Conservation (phyloP, 2,797 vertebrate genomes). For the Valencia hispanica region DNA sequence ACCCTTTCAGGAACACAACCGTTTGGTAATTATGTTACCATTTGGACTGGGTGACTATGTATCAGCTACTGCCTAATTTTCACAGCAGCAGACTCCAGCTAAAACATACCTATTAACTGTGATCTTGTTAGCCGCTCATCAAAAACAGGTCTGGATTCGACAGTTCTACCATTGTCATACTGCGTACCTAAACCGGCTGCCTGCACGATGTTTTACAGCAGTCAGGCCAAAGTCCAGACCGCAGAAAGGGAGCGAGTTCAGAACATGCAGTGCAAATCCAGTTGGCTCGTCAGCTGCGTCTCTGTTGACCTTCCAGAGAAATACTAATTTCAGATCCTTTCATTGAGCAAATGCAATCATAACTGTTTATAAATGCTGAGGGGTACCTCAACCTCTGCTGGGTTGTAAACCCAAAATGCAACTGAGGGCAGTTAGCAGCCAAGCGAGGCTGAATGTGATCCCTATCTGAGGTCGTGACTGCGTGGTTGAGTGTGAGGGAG, state of each 20-base stretch:
- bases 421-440: slow-evolving; percentile 71
- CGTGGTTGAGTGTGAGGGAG: slow-evolving; percentile 53
- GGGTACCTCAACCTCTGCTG: slow-evolving; percentile 58
- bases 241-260: slow-evolving; percentile 54
- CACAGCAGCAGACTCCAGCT: slow-evolving; percentile 19
- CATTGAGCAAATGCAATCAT: slow-evolving; percentile 74
- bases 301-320: slow-evolving; percentile 61
- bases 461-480: slow-evolving; percentile 69
- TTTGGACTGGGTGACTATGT: slow-evolving; percentile 4
- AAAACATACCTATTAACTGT: slow-evolving; percentile 16
- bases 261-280: slow-evolving; percentile 41
- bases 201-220: slow-evolving; percentile 45
- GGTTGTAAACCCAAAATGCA: slow-evolving; percentile 67
- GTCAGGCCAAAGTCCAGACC: slow-evolving; percentile 44
- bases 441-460: slow-evolving; percentile 68
- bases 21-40: not conserved
- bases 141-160: slow-evolving; percentile 40
- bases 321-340: slow-evolving; percentile 66
- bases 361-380: slow-evolving; percentile 74
- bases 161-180: slow-evolving; percentile 10
- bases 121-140: slow-evolving; percentile 31
- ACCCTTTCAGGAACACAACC: slow-evolving; percentile 19
- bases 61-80: not conserved
- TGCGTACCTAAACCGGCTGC: slow-evolving; percentile 41
- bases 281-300: slow-evolving; percentile 44